phyloP scores from a whole-genome alignment of 2,797 vertebrate genomes.

The Acomys russatus region DNA sequence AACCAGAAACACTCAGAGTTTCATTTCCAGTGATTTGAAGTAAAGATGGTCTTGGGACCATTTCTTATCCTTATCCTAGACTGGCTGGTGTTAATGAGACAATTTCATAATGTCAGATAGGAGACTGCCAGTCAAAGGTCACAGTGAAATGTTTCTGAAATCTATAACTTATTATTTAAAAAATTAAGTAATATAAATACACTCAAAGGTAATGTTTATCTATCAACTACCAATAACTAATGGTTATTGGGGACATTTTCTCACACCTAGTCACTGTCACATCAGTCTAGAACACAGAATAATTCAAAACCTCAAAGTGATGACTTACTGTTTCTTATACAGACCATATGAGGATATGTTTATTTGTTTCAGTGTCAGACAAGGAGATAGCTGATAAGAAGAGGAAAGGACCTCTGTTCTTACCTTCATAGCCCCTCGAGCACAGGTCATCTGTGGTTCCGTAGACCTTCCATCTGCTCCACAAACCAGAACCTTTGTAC shows the following conservation, averaged over 20 bases:
- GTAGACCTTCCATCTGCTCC: slow-evolving; percentile 96
- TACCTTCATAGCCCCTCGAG: slow-evolving; percentile 96
- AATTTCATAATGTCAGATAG: background rate
- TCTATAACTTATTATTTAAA: background rate
- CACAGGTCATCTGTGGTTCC: slow-evolving; percentile 94
- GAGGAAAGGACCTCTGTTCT: background rate
- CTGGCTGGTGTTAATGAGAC: background rate
- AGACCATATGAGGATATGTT: background rate
- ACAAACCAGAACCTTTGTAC: slow-evolving; percentile 92
- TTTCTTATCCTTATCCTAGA: slow-evolving; percentile 41
- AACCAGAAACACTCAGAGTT: slow-evolving; percentile 47
- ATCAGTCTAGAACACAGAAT: background rate
- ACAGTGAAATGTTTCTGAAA: slow-evolving; percentile 46
- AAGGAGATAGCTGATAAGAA: background rate
- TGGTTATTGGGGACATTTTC: background rate
- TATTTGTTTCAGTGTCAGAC: background rate
- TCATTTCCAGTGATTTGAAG: background rate
- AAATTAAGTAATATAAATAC: background rate
- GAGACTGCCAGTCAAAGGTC: background rate
- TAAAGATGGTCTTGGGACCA: background rate
- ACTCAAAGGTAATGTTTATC: background rate
- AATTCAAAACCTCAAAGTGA: slow-evolving; percentile 14
- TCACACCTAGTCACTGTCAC: background rate
- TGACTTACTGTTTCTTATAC: slow-evolving; percentile 10
- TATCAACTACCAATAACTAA: background rate